Evolutionary conservation across 2,797 vertebrate species (phyloP).

Genomic region (Pyrocephalus nanus): DNA sequence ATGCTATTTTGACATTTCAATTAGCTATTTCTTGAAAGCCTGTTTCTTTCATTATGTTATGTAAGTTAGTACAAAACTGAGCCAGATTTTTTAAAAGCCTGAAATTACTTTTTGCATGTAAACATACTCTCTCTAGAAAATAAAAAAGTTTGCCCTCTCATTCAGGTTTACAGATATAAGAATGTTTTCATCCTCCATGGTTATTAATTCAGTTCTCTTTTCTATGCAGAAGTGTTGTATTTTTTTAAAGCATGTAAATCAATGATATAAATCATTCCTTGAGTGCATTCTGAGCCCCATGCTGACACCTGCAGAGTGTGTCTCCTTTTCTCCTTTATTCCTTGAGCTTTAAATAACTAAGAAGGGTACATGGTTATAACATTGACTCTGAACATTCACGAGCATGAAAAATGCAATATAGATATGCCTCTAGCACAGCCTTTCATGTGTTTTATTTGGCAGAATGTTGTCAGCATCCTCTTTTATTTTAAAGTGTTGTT

Average conservation of each 20-base stretch:
- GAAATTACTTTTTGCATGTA: neutral
- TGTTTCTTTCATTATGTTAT: neutral
- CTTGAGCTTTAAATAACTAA: slow-evolving; percentile 29
- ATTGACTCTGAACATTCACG: slow-evolving; percentile 5
- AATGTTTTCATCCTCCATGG: neutral
- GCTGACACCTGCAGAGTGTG: neutral
- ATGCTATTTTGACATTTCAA: neutral
- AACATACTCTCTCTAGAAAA: neutral
- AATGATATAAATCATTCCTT: slow-evolving; percentile 25
- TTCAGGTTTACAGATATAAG: neutral
- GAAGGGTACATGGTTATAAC: neutral
- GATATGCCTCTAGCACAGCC: neutral
- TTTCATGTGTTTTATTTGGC: slow-evolving; percentile 22
- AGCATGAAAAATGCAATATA: slow-evolving; percentile 35
- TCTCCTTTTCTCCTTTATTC: neutral
- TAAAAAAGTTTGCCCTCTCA: neutral
- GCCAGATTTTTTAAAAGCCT: neutral
- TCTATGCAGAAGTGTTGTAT: neutral
- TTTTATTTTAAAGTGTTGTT: neutral
- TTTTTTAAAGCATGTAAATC: slow-evolving; percentile 16
- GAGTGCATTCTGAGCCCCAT: neutral
- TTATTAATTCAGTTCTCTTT: slow-evolving; percentile 24
- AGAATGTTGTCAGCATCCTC: neutral
- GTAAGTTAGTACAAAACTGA: neutral
- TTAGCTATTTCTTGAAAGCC: slow-evolving; percentile 1